phyloP scores from a whole-genome alignment of 2,888 invertebrate species.

The Oeneis ivallda region DNA sequence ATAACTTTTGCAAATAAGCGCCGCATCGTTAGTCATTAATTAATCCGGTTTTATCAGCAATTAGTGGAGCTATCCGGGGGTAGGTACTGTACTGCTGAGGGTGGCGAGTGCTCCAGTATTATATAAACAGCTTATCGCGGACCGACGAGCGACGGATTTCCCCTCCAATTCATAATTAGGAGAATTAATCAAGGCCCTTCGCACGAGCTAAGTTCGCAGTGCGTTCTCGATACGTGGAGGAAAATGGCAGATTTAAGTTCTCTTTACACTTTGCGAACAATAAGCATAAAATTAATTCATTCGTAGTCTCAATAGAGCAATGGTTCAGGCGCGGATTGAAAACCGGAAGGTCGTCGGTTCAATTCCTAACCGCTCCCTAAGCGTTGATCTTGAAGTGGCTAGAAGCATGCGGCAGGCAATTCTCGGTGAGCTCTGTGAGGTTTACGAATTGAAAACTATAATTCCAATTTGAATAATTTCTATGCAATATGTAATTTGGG shows the following conservation, averaged over 20 bases:
- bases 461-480: too few species aligned
- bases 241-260: background rate
- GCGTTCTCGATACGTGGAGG: background rate
- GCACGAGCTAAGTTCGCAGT: background rate
- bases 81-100: background rate
- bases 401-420: too few species aligned
- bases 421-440: too few species aligned
- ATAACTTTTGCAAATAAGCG: background rate
- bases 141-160: background rate
- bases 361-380: too few species aligned
- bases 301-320: too few species aligned
- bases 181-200: background rate
- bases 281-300: too few species aligned
- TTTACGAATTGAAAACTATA: too few species aligned
- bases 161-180: constrained; percentile 1
- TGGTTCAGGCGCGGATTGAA: too few species aligned
- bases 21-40: background rate
- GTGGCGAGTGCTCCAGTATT: background rate
- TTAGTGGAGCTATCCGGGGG: background rate
- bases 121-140: background rate
- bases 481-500: too few species aligned
- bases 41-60: constrained; percentile 12
- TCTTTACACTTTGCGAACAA: too few species aligned
- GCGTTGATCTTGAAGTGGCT: too few species aligned
- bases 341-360: too few species aligned